Evolutionary conservation across 2,113 vertebrate genomes (phyloP).

Genomic region (Brachyistius frenatus): DNA sequence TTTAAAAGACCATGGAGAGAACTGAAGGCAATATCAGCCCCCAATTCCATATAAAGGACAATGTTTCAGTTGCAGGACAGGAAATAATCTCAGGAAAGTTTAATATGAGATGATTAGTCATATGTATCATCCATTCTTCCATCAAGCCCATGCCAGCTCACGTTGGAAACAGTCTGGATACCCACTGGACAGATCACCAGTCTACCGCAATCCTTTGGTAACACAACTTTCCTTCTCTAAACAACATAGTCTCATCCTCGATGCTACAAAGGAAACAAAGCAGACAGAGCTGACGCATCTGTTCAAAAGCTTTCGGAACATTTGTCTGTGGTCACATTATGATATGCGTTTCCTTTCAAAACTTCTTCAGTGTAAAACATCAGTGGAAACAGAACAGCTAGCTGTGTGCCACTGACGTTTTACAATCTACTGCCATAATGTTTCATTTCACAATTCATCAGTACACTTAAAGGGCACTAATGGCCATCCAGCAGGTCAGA

Average conservation of each 20-base stretch:
- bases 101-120: background rate
- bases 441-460: slow-evolving; percentile 59
- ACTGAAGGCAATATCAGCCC: background rate
- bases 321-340: background rate
- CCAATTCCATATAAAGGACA: slow-evolving; percentile 15
- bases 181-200: background rate
- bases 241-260: background rate
- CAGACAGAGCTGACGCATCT: slow-evolving; percentile 2
- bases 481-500: slow-evolving; percentile 78
- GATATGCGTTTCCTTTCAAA: slow-evolving; percentile 1
- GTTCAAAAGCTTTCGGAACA: slow-evolving; percentile 15
- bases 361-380: slow-evolving; percentile 5
- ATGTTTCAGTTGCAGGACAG: background rate
- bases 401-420: background rate
- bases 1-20: slow-evolving; percentile 11
- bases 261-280: slow-evolving; percentile 12
- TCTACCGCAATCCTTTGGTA: background rate
- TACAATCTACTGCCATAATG: slow-evolving; percentile 2
- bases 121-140: background rate
- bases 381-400: background rate
- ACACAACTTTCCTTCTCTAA: background rate
- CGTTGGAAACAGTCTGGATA: background rate
- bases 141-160: background rate
- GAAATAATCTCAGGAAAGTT: background rate
- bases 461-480: slow-evolving; percentile 71